These are phyloP conservation scores for Dendrocincla fuliginosa DNA, from an alignment of 2,797 vertebrate genomes.

Conservation along the genomic window DNA sequence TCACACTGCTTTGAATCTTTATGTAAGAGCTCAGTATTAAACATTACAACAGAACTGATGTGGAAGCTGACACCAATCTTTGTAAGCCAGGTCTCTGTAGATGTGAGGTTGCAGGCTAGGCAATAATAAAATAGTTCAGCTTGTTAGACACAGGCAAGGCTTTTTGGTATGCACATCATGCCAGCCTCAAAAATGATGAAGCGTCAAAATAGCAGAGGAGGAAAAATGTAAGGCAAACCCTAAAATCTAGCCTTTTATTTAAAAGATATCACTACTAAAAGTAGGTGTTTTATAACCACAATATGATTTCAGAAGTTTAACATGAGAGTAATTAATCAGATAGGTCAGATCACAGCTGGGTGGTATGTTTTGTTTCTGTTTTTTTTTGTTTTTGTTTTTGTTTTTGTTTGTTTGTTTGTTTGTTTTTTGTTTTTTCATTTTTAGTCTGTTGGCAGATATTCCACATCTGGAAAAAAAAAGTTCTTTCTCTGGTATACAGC, in stretches of 20 bases:
- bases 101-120: not conserved
- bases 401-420: no score
- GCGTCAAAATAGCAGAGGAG: not conserved
- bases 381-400: no score
- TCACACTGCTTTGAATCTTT: not conserved
- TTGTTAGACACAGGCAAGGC: not conserved
- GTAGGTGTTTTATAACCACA: not conserved
- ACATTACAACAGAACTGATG: not conserved
- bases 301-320: not conserved
- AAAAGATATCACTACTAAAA: not conserved
- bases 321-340: not conserved
- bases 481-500: not conserved
- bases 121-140: slow-evolving; percentile 23
- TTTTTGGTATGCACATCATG: slow-evolving; percentile 26
- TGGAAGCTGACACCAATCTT: slow-evolving; percentile 16
- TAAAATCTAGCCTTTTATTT: slow-evolving; percentile 2
- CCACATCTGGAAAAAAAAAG: not conserved
- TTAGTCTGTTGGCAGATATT: not conserved
- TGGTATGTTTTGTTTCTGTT: not conserved
- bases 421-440: no score
- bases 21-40: slow-evolving; percentile 1
- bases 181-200: not conserved
- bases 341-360: not conserved
- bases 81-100: slow-evolving; percentile 14
- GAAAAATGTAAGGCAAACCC: not conserved